Conservation (phyloP, 2,888 invertebrate genomes). For the Ephialtes manifestator region DNA sequence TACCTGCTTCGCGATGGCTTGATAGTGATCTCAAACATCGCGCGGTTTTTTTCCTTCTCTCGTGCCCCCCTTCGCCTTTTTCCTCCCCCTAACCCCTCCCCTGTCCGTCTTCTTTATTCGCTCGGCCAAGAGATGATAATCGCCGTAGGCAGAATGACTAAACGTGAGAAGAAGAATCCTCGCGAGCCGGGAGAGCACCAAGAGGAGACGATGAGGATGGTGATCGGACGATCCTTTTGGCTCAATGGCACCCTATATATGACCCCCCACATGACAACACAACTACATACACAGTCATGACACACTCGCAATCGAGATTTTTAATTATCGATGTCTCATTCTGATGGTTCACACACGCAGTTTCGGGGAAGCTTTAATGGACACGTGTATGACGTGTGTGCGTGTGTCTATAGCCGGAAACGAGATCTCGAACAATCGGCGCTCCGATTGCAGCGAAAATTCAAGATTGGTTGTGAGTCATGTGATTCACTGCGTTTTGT, state of each 20-base stretch:
- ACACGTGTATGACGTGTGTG: too few relatives aligned
- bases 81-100: constrained; percentile 51
- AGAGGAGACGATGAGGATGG: constrained; percentile 19
- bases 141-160: constrained; percentile 76
- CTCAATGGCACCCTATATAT: neutral
- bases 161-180: constrained; percentile 75
- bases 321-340: neutral
- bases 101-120: constrained; percentile 57
- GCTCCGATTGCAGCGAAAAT: neutral
- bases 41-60: constrained; percentile 49
- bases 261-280: neutral
- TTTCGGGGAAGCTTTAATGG: neutral
- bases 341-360: neutral
- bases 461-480: neutral
- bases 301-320: neutral
- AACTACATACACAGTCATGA: neutral
- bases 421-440: neutral
- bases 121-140: constrained; percentile 69
- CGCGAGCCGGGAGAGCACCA: constrained; percentile 47
- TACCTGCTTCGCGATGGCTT: constrained; percentile 69
- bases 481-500: neutral
- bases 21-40: constrained; percentile 64
- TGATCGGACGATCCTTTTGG: neutral
- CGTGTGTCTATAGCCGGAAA: neutral
- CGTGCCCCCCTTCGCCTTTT: constrained; percentile 53